Conservation (phyloP, 2,797 vertebrate species). For the Steatocranus sp. region DNA sequence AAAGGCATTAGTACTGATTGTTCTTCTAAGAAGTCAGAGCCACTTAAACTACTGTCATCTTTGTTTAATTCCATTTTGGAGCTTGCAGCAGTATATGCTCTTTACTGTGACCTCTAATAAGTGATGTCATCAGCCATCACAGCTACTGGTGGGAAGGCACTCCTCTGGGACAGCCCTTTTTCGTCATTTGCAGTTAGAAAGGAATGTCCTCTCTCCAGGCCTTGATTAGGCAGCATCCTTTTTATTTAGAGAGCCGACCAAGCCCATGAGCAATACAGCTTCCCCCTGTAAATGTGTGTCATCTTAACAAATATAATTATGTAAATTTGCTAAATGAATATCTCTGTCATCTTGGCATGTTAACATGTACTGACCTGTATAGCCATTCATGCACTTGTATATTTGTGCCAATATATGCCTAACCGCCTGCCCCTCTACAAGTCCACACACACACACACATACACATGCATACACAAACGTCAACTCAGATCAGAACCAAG, state of each 20-base stretch:
- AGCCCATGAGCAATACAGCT: conserved; percentile 12
- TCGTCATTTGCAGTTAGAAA: conserved; percentile 16
- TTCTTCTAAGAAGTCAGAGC: conserved; percentile 51
- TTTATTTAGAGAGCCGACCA: conserved; percentile 20
- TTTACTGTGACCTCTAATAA: conserved; percentile 61
- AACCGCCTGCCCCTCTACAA: neutral
- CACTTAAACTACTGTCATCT: conserved; percentile 38
- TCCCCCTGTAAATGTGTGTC: neutral
- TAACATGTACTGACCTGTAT: neutral
- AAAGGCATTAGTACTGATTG: conserved; percentile 45
- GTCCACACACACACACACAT: neutral
- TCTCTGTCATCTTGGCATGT: conserved; percentile 11
- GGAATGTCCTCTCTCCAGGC: conserved; percentile 57
- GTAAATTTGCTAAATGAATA: conserved; percentile 21
- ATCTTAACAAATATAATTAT: conserved; percentile 3
- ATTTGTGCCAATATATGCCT: neutral
- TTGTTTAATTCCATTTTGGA: conserved; percentile 54
- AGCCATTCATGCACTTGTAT: neutral
- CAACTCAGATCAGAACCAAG: neutral
- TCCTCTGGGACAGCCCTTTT: conserved; percentile 43
- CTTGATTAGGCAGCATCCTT: conserved; percentile 9
- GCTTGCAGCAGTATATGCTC: conserved; percentile 53
- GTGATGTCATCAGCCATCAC: conserved; percentile 59
- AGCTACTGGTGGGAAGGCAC: conserved; percentile 7
- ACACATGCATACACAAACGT: neutral